Evolutionary conservation across 2,797 vertebrate genomes (phyloP).

Genomic region (Percopsis omiscomaycus): DNA sequence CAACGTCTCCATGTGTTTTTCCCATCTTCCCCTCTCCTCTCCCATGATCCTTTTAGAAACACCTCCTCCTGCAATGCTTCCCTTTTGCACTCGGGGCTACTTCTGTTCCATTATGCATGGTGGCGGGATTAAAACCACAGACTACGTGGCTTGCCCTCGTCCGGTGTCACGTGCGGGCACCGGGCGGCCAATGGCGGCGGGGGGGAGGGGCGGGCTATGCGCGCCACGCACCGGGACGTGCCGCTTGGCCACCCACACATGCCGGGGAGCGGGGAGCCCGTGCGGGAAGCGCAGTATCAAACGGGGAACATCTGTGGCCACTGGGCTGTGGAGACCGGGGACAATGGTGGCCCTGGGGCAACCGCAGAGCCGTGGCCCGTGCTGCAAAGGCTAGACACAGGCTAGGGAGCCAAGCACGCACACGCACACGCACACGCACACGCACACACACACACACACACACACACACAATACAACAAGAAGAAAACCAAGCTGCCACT

Average conservation of each 20-base stretch:
- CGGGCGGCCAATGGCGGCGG: slow-evolving; percentile 67
- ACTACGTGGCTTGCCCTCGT: slow-evolving; percentile 58
- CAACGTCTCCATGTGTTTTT: slow-evolving; percentile 60
- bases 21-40: slow-evolving; percentile 47
- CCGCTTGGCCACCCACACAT: slow-evolving; percentile 79
- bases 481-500: neutral
- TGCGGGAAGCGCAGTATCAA: slow-evolving; percentile 77
- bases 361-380: slow-evolving; percentile 76
- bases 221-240: slow-evolving; percentile 75
- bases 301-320: slow-evolving; percentile 84
- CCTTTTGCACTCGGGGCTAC: slow-evolving; percentile 76
- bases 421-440: slow-evolving; percentile 38
- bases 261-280: slow-evolving; percentile 62
- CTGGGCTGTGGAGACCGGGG: slow-evolving; percentile 80
- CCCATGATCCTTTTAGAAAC: slow-evolving; percentile 73
- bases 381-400: slow-evolving; percentile 76
- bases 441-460: slow-evolving; percentile 31
- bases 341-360: slow-evolving; percentile 78
- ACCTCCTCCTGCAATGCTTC: slow-evolving; percentile 72
- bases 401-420: slow-evolving; percentile 70
- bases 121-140: slow-evolving; percentile 77
- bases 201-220: slow-evolving; percentile 40
- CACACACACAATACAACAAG: slow-evolving; percentile 12
- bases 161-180: slow-evolving; percentile 61
- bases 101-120: slow-evolving; percentile 81